A percentile compares a stretch with the other conserved stretches of the same genome.
Evolutionary conservation across 2,888 invertebrate genomes (phyloP).

Genomic region (Calameuta idolon): DNA sequence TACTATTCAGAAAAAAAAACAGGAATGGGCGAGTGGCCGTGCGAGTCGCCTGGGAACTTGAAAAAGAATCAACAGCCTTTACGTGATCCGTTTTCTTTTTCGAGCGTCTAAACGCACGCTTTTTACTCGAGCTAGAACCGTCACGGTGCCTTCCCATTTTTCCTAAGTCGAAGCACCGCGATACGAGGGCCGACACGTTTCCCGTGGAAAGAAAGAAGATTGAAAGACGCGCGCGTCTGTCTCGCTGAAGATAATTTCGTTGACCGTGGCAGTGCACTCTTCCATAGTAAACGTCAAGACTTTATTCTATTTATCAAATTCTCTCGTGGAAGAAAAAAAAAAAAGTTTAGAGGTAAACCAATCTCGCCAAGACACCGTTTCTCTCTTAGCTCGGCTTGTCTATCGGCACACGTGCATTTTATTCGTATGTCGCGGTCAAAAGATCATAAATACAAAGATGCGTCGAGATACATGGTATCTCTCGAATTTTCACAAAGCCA

Average conservation of each 20-base stretch:
- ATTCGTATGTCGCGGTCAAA: not conserved
- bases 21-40: not conserved
- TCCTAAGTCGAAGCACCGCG: slow-evolving; percentile 1
- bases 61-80: not conserved
- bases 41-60: slow-evolving; percentile 1
- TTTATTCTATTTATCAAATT: not conserved
- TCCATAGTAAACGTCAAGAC: not conserved
- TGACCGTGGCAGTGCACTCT: slow-evolving; percentile 2
- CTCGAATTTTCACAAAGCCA: not conserved
- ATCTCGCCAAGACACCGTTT: not conserved
- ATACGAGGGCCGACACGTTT: slow-evolving; percentile 1
- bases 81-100: not conserved
- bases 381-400: not conserved
- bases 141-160: not conserved
- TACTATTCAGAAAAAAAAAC: not conserved
- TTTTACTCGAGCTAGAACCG: not conserved
- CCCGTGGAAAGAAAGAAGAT: not conserved
- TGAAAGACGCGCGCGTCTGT: not conserved
- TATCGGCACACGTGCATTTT: not conserved
- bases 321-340: not conserved
- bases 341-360: not conserved
- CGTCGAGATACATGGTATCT: too few relatives aligned
- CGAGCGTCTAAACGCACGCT: not conserved
- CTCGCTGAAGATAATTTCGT: slow-evolving; percentile 1
- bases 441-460: not conserved